A percentile compares a stretch with the other conserved stretches of the same genome.
Evolutionary conservation across 2,113 vertebrate genomes (phyloP).

Genomic region (Pardalotus punctatus): DNA sequence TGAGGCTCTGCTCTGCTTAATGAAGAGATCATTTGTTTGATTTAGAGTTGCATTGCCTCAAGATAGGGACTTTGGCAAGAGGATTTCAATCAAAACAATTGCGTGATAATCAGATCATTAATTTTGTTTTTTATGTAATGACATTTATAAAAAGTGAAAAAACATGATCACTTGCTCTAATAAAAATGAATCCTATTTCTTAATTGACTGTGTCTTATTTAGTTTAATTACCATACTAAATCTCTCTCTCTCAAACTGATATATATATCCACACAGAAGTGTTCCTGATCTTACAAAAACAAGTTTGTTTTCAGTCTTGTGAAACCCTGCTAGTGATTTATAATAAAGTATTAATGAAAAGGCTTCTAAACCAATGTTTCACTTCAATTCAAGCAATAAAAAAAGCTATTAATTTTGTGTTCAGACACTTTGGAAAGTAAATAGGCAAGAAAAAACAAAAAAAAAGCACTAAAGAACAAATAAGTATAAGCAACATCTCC

Average conservation of each 20-base stretch:
- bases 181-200: constrained; percentile 37
- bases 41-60: neutral
- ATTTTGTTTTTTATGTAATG: constrained; percentile 29
- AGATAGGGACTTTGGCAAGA: neutral
- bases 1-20: neutral
- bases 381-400: neutral
- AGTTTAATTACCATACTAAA: constrained; percentile 15
- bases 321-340: neutral
- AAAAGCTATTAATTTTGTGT: neutral
- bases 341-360: neutral
- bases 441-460: neutral
- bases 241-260: neutral
- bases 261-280: neutral
- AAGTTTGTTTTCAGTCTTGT: neutral
- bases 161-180: constrained; percentile 11
- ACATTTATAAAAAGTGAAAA: constrained; percentile 39
- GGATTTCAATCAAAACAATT: constrained; percentile 39
- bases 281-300: neutral
- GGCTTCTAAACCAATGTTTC: neutral
- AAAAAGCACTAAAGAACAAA: neutral
- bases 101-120: constrained; percentile 35
- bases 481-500: neutral
- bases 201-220: constrained; percentile 11
- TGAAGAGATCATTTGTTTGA: neutral
- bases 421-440: neutral